Evolutionary conservation across 1,140 invertebrate species (phyloP), one percentile per base, ranked within the genome.

Genomic region (Muscidifurax raptorellus): DNA sequence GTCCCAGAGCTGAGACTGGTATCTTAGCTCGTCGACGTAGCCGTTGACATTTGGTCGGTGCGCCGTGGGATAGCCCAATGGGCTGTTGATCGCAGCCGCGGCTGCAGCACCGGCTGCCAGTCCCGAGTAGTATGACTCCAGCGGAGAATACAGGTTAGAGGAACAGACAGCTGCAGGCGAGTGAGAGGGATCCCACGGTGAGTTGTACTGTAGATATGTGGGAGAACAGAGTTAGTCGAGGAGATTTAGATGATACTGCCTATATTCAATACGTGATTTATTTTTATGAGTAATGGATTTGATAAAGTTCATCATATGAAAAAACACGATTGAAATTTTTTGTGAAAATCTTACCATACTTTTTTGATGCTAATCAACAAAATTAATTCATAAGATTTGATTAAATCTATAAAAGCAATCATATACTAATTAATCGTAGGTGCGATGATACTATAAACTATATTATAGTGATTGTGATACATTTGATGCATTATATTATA

Each of bases 1-100:
- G 85, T 95, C 94, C 25, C 95, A 86, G n/a, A 95, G 89, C 84
- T 95, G 95, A 25, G 92, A 88, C 79, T 94, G 93, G 84, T 93
- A 94, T 79, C 93, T 92, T 67, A 93, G 86, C 85, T 94, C 93
- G 84, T 94, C 93, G 32, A 87, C 87, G 77, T 89, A 88, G 69
- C 71, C 59, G 47, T 10, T 86, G 83, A 78, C 87, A 76, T 87
- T 90, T 2, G 44, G 44, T 87, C 86, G n/a, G 18, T 13, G 25
- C 18, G 6, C 27, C 25, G 3, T 36, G 78, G 30, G 13, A 22
- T 22, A 47, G 40, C 40, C 27, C 12, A 59, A 22, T n/a, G 52
- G 52, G 5, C 52, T 59, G 52, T 59, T 59, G 22, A 59, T 6
- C 18, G 18, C 52, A 59, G 22, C 52, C 18, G 27, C 32, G 44